Conservation (phyloP, 2,113 vertebrate genomes). For the Clarias macrocephalus region DNA sequence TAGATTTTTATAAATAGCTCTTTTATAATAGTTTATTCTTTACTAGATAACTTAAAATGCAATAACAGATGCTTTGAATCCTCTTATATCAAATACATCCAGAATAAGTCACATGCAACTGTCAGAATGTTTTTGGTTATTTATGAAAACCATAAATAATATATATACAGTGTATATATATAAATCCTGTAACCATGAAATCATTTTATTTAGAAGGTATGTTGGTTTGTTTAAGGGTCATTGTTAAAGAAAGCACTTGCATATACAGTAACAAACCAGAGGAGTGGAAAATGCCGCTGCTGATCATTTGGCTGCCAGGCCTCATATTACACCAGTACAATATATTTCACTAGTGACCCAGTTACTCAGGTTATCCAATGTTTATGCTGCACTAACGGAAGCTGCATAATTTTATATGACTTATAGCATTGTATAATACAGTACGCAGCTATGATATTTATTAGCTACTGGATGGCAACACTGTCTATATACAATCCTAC, state of each 20-base stretch:
- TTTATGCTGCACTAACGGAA: neutral
- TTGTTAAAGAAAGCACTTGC: neutral
- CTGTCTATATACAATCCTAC: neutral
- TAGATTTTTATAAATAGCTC: no score
- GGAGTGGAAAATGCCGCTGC: conserved; percentile 11
- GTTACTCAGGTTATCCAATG: neutral
- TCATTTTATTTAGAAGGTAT: neutral
- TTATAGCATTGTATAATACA: neutral
- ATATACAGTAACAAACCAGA: neutral
- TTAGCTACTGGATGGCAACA: neutral
- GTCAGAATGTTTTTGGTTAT: neutral
- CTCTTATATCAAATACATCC: neutral
- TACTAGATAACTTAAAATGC: neutral
- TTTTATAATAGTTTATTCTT: neutral
- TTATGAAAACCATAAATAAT: neutral
- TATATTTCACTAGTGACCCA: neutral
- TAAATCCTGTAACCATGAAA: neutral
- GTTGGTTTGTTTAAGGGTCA: neutral
- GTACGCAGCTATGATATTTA: neutral
- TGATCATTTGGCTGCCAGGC: neutral
- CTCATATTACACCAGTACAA: conserved; percentile 12
- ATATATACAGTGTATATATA: no score
- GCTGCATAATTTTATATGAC: neutral
- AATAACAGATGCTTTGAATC: neutral
- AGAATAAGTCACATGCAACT: neutral